Evolutionary conservation across 2,888 invertebrate species (phyloP).

Genomic region (Drosophila mimetica): DNA sequence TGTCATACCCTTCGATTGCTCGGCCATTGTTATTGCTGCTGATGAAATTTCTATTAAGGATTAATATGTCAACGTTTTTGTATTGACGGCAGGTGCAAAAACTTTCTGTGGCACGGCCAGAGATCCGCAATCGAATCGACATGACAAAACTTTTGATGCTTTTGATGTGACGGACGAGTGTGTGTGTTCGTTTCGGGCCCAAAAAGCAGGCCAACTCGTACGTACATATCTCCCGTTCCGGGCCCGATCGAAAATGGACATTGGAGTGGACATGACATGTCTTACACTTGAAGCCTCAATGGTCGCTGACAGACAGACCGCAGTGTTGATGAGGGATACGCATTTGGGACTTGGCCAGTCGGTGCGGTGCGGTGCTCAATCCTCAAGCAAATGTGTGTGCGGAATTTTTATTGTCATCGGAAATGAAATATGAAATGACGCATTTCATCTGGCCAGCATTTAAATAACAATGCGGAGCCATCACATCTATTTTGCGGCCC

Average conservation of each 20-base stretch:
- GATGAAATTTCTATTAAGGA: constrained; percentile 78
- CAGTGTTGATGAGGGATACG: constrained; percentile 64
- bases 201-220: constrained; percentile 3
- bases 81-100: constrained; percentile 71
- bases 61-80: constrained; percentile 74
- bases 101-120: constrained; percentile 53
- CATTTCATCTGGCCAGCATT: constrained; percentile 50
- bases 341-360: constrained; percentile 10
- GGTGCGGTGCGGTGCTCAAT: not conserved
- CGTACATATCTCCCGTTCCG: constrained; percentile 6
- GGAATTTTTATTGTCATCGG: constrained; percentile 54
- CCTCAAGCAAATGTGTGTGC: constrained; percentile 34
- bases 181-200: constrained; percentile 40
- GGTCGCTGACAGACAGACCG: constrained; percentile 62
- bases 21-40: constrained; percentile 47
- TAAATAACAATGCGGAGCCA: constrained; percentile 55
- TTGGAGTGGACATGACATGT: constrained; percentile 70
- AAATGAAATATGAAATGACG: constrained; percentile 55
- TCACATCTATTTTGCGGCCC: constrained; percentile 9
- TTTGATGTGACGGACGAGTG: constrained; percentile 74
- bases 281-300: constrained; percentile 75
- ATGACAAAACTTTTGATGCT: constrained; percentile 79
- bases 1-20: constrained; percentile 40
- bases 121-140: constrained; percentile 55
- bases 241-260: constrained; percentile 13